Base-by-base conservation (phyloP, 2,888 invertebrate genomes). In the Acheta domesticus region DNA sequence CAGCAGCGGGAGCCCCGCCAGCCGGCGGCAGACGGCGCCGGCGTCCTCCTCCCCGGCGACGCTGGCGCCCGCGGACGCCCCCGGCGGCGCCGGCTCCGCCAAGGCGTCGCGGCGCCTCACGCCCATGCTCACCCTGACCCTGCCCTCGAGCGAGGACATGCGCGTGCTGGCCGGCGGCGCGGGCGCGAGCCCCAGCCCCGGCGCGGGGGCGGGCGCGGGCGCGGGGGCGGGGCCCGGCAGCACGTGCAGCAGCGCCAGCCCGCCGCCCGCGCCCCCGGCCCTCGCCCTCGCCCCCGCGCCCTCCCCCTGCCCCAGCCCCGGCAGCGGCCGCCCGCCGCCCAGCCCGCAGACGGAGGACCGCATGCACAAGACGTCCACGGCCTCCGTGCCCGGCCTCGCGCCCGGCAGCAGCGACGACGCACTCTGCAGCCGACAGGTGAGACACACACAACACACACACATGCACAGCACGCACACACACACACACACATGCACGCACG, bases 111-210 rank as follows among this genome's bases (percentile, higher is more conserved):
- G 80, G 20, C 85, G 85, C 50, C 84, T 85, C n/a, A 86, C 86
- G 1, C 87, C 87, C 4, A 90, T 87, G 0, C 84, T 91, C 80
- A 91, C 91, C 0, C 86, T 91, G 23, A 91, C 91, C 0, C 89
- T 91, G 85, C 91, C 91, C 1, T 90, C 91, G 1, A 90, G 89
- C 78, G 91, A 91, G 81, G 91, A 91, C 83, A 85, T 90, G 77
- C 88, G 84, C 49, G 82, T 82, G 21, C 80, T 84, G 87, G 86
- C 82, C 87, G 84, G 80, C 85, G 5, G 82, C 83, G 19, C 82
- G 82, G 8, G 82, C 83, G 8, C 80, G 83, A 77, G 78, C 78
- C 12, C 82, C 82, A 12, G 83, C 82, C 76, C 83, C 83, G 11
- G 78, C 80, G 14, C 83, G 81, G 4, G 82, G 83, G 19, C 82